These are phyloP conservation scores for Cydia splendana DNA, from an alignment of 1,140 invertebrate species.

Conservation along the genomic window DNA sequence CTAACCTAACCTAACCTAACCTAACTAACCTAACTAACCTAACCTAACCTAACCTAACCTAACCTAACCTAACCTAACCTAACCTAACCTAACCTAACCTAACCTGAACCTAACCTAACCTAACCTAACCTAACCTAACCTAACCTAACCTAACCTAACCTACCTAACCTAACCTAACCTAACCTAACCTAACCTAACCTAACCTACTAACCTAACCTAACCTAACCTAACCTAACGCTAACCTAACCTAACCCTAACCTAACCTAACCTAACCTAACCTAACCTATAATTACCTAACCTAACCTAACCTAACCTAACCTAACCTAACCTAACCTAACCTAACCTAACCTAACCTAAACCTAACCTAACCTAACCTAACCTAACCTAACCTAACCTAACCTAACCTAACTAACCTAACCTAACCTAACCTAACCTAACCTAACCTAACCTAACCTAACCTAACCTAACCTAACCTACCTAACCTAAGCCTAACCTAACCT, in stretches of 20 bases:
- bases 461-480: no score
- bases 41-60: slow-evolving; percentile 41
- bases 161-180: slow-evolving; percentile 51
- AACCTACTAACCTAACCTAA: no score
- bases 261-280: no score
- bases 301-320: no score
- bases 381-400: slow-evolving; percentile 46
- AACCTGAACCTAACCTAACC: slow-evolving; percentile 35
- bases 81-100: slow-evolving; percentile 33
- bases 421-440: slow-evolving; percentile 56
- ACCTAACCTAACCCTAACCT: no score
- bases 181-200: not conserved
- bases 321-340: no score
- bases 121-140: slow-evolving; percentile 36
- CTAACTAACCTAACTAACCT: slow-evolving; percentile 26
- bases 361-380: no score
- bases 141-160: slow-evolving; percentile 42
- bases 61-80: slow-evolving; percentile 34
- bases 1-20: no score
- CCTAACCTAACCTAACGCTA: no score
- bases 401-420: slow-evolving; percentile 58
- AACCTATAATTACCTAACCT: no score
- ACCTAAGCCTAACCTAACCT: slow-evolving; percentile 51
- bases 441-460: slow-evolving; percentile 42
- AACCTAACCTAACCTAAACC: no score